A percentile compares a stretch with the other conserved stretches of the same genome.
Conservation (phyloP, 2,797 vertebrate species). For the Chelmon rostratus region DNA sequence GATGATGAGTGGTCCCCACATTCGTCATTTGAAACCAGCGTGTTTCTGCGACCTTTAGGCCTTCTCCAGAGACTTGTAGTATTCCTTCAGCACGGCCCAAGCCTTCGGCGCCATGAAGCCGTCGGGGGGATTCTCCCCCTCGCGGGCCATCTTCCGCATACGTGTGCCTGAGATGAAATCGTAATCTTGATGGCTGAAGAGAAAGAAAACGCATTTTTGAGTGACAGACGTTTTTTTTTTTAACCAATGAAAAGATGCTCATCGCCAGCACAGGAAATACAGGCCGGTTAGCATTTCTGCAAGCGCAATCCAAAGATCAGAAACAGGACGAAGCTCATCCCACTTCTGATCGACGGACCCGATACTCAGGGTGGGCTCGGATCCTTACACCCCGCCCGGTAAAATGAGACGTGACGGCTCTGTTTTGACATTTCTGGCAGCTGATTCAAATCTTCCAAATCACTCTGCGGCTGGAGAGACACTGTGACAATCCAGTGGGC, state of each 20-base stretch:
- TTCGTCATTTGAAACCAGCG: constrained; percentile 64
- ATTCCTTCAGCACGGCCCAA: constrained; percentile 95
- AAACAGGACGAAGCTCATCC: constrained; percentile 23
- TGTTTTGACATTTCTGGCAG: constrained; percentile 35
- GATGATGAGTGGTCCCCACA: constrained; percentile 87
- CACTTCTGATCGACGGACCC: not conserved
- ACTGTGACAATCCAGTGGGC: constrained; percentile 19
- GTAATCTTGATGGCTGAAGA: constrained; percentile 93
- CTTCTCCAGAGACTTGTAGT: constrained; percentile 96
- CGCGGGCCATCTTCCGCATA: constrained; percentile 96
- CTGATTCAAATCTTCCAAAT: constrained; percentile 41
- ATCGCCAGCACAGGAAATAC: constrained; percentile 5
- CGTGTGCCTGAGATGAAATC: constrained; percentile 99
- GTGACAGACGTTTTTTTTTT: constrained; percentile 34
- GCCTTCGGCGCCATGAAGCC: constrained; percentile 98
- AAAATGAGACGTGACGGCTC: constrained; percentile 23
- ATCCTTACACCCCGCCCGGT: constrained; percentile 3
- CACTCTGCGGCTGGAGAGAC: constrained; percentile 22
- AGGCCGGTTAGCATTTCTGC: constrained; percentile 32
- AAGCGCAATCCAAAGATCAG: constrained; percentile 6
- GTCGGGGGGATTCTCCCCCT: constrained; percentile 94
- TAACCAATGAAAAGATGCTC: constrained; percentile 47
- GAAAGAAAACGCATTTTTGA: not conserved
- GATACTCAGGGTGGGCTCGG: not conserved
- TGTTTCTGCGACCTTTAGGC: constrained; percentile 78